phyloP scores from a whole-genome alignment of 92 coral and sea anemone genomes.

The Porites divaricata region DNA sequence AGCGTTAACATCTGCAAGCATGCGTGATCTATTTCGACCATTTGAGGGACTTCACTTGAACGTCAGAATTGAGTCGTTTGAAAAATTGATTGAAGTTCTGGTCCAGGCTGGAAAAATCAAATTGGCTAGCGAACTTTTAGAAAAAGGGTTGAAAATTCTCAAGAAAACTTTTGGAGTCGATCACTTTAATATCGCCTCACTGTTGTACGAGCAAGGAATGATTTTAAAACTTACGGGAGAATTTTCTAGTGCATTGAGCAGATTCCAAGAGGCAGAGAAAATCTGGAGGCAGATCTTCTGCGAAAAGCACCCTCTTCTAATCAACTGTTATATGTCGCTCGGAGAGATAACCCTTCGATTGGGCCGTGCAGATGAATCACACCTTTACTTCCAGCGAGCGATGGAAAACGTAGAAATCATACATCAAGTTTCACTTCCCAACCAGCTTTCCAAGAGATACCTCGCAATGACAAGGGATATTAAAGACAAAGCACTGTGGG shows the following conservation, averaged over 20 bases:
- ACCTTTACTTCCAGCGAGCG: slow-evolving; percentile 26
- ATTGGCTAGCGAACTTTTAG: slow-evolving; percentile 5
- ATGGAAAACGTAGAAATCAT: slow-evolving; percentile 22
- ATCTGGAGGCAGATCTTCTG: slow-evolving; percentile 10
- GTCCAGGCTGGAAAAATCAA: background rate
- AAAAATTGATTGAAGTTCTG: background rate
- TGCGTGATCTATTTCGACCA: background rate
- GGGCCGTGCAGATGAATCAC: background rate
- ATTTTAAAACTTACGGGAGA: slow-evolving; percentile 14
- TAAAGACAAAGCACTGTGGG: background rate
- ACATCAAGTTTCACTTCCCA: slow-evolving; percentile 8
- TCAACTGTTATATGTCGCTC: slow-evolving; percentile 21
- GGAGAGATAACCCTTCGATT: background rate
- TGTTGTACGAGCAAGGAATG: slow-evolving; percentile 3
- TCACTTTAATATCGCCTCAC: slow-evolving; percentile 17
- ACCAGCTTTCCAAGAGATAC: too few relatives aligned
- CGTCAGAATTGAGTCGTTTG: background rate
- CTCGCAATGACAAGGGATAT: too few relatives aligned
- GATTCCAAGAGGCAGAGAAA: background rate
- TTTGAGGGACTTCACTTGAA: slow-evolving; percentile 9
- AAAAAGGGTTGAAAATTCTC: background rate
- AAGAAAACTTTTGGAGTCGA: background rate
- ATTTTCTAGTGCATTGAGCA: background rate
- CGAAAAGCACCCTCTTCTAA: background rate
- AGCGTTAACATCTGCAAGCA: background rate